phyloP scores from a whole-genome alignment of 1,140 invertebrate species.

The Asobara japonica region DNA sequence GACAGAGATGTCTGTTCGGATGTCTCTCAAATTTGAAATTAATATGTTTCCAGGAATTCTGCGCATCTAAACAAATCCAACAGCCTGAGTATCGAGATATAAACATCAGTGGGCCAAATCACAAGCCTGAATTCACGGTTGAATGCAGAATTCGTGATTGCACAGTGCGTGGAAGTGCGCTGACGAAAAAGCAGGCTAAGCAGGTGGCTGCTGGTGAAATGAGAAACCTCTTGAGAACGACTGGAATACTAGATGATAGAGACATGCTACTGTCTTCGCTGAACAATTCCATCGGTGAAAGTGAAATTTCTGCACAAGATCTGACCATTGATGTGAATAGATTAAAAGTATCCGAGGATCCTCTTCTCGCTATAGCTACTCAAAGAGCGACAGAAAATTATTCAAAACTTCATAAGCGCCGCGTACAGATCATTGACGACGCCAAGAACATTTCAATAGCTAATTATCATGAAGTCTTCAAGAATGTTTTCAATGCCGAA shows the following conservation, averaged over 20 bases:
- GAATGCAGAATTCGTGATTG: background rate
- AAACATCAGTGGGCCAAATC: background rate
- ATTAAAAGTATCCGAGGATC: background rate
- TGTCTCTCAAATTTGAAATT: too few species aligned
- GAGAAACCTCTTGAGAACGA: background rate
- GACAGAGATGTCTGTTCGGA: too few species aligned
- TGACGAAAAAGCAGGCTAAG: slow-evolving; percentile 22
- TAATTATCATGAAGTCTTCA: background rate
- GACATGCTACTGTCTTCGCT: too few species aligned
- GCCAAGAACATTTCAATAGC: background rate
- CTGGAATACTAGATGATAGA: background rate
- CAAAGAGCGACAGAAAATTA: background rate
- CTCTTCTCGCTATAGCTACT: background rate
- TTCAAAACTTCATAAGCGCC: background rate
- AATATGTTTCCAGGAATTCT: background rate
- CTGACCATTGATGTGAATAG: too few species aligned
- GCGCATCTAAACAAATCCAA: background rate
- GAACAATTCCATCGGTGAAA: too few species aligned
- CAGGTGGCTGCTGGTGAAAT: background rate
- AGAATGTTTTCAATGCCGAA: background rate
- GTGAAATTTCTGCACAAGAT: too few species aligned
- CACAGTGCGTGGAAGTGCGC: background rate
- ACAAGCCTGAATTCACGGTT: background rate
- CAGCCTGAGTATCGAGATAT: background rate
- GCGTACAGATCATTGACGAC: background rate